Evolutionary conservation across 1,140 invertebrate genomes (phyloP), one percentile per base, ranked within the genome.

Genomic region (Octopus bimaculoides): DNA sequence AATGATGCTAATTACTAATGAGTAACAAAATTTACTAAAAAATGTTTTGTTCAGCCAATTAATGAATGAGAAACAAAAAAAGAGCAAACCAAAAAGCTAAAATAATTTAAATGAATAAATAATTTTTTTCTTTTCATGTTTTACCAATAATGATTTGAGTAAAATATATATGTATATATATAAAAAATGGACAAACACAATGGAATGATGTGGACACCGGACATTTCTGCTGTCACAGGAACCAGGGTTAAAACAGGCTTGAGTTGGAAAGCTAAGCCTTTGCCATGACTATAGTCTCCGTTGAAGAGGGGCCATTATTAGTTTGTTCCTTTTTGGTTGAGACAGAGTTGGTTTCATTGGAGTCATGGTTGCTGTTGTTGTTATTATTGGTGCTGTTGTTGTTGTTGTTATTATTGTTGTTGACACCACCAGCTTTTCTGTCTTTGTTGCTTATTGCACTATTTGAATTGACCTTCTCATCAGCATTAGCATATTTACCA

Each of bases 401-500:
- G 17, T 61, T 61, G 4, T 61, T 61, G 3, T 71, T 71, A 5
- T 61, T 66, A 5, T 80, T 75, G 76, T 61, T 80, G 75, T 69
- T 56, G 71, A 69, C 78, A 52, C 14, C 75, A 69, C 5, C 54
- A 61, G 79, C 77, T 77, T 71, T 71, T 71, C 26, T 71, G 26
- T 71, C 66, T 71, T 71, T 71, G 20, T 26, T n/a, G 26, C 52
- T 75, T 75, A 75, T 75, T 75, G 74, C 83, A 71, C 83, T 84
- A 55, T 85, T 83, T 54, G 85, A 83, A 54, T 81, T 52, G 20
- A 75, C 41, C 14, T 71, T 71, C 66, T 79, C 78, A 61, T 79
- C 78, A 56, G 78, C 78, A 56, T 79, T 73, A 26, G 73, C 56
- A 54, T 56, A 79, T n/a, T 74, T 74, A 61, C 78, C 78, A 56